phyloP scores from a whole-genome alignment of 2,797 vertebrate species.

The Corythornis leucogaster region DNA sequence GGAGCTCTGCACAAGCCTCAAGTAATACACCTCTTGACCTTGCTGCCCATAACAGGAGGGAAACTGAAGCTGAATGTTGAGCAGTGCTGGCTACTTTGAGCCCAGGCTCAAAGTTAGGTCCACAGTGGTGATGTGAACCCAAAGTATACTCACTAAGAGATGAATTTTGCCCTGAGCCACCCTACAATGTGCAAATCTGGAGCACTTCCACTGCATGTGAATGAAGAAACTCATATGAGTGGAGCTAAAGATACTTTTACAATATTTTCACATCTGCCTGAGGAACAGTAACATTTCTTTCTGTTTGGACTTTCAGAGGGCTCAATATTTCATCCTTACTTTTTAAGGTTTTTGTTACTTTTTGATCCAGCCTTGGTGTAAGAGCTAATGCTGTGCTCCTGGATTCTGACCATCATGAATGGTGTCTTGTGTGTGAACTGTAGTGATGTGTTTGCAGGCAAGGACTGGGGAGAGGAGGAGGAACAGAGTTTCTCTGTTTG shows the following conservation, averaged over 20 bases:
- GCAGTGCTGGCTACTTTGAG: background rate
- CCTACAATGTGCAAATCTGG: background rate
- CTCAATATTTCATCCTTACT: background rate
- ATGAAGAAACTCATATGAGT: background rate
- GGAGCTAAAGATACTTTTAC: background rate
- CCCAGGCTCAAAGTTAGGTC: background rate
- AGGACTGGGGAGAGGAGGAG: background rate
- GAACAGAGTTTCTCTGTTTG: slow-evolving; percentile 39
- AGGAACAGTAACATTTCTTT: background rate
- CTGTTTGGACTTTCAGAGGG: background rate
- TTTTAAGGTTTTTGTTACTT: background rate
- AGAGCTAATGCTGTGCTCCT: background rate
- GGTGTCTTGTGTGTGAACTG: background rate
- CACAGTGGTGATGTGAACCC: background rate
- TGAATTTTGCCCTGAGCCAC: background rate
- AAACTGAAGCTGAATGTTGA: background rate
- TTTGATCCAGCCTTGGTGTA: background rate
- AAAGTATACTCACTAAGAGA: background rate
- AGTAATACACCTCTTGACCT: background rate
- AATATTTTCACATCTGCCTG: background rate
- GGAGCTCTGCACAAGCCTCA: background rate
- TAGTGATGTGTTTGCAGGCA: slow-evolving; percentile 7
- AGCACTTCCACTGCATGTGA: background rate
- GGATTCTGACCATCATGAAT: background rate
- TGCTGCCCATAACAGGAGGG: background rate